phyloP scores from a whole-genome alignment of 1,140 invertebrate genomes.

The Nasonia longicornis region DNA sequence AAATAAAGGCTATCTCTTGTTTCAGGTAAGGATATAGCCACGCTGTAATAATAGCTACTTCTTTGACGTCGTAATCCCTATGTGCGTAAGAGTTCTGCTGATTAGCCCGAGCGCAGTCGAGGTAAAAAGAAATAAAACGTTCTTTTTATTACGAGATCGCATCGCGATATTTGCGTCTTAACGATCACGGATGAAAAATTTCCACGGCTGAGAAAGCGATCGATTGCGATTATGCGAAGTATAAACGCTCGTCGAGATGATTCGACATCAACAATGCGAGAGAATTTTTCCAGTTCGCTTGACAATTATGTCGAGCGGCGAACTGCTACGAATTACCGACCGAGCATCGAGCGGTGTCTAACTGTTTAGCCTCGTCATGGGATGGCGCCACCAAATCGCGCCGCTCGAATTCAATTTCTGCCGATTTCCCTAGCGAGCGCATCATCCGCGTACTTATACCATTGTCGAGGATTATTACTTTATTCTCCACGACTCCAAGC shows the following conservation, averaged over 20 bases:
- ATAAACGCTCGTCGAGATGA: neutral
- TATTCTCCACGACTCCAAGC: neutral
- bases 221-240: neutral
- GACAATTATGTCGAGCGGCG: neutral
- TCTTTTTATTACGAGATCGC: neutral
- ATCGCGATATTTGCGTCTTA: neutral
- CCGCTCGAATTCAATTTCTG: conserved; percentile 30
- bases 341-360: conserved; percentile 36
- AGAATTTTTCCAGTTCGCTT: neutral
- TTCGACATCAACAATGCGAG: neutral
- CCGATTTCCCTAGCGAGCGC: neutral
- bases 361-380: conserved; percentile 34
- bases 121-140: neutral
- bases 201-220: neutral
- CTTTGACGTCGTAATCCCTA: neutral
- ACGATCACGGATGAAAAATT: neutral
- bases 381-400: conserved; percentile 60
- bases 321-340: conserved; percentile 42
- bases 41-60: conserved; percentile 24
- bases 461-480: neutral
- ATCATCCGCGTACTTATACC: neutral
- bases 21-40: conserved; percentile 58
- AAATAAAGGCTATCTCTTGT: conserved; percentile 55
- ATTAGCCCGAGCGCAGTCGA: neutral
- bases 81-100: neutral